These are phyloP conservation scores for Penelope pileata DNA, from an alignment of 2,113 vertebrate genomes.

Conservation along the genomic window DNA sequence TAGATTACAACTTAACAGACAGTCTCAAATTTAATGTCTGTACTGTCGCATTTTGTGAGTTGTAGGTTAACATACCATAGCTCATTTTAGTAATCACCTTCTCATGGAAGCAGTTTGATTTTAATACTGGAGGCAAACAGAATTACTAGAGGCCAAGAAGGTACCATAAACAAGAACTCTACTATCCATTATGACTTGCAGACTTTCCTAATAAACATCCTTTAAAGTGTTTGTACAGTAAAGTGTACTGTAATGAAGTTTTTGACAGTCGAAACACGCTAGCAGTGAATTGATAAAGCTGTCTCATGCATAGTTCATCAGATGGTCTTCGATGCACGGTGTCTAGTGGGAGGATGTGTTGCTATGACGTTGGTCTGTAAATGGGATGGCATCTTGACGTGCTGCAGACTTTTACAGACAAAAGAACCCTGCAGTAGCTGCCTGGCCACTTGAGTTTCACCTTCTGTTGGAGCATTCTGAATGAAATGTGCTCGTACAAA, in stretches of 20 bases:
- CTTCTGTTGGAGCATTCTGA: constrained; percentile 36
- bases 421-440: constrained; percentile 12
- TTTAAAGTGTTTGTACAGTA: constrained; percentile 79
- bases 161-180: constrained; percentile 70
- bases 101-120: constrained; percentile 74
- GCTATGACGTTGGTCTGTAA: neutral
- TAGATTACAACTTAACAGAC: constrained; percentile 82
- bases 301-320: constrained; percentile 21
- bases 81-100: constrained; percentile 79
- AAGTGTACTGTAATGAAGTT: constrained; percentile 77
- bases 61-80: constrained; percentile 80
- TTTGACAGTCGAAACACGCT: constrained; percentile 66
- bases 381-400: neutral
- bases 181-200: constrained; percentile 74
- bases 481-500: constrained; percentile 4
- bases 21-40: constrained; percentile 74
- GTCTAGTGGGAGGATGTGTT: neutral
- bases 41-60: constrained; percentile 80
- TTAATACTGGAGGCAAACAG: constrained; percentile 74
- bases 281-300: constrained; percentile 28
- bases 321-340: constrained; percentile 18
- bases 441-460: constrained; percentile 13
- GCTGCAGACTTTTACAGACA: constrained; percentile 43
- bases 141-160: constrained; percentile 76
- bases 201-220: constrained; percentile 79